Evolutionary conservation across 92 coral and sea anemone species (phyloP).

Genomic region (Epizoanthus illoricatus): DNA sequence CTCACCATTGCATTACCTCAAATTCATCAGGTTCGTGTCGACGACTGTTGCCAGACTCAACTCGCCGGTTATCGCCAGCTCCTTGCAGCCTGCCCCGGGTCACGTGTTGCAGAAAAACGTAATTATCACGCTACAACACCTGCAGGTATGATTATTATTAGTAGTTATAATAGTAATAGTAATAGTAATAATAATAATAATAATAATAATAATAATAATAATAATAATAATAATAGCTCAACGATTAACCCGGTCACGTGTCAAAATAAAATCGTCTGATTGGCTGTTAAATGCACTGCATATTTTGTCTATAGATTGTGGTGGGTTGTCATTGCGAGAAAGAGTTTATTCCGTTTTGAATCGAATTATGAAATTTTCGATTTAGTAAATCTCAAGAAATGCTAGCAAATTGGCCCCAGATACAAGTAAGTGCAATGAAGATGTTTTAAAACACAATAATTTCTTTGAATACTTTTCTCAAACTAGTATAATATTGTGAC

Average conservation of each 20-base stretch:
- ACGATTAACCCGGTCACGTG: neutral
- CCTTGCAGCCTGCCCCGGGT: constrained; percentile 24
- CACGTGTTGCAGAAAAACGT: constrained; percentile 18
- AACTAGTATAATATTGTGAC: too few species aligned
- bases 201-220: neutral
- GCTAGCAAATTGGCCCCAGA: too few species aligned
- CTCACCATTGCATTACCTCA: neutral
- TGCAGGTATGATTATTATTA: neutral
- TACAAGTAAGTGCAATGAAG: too few species aligned
- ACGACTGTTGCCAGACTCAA: neutral
- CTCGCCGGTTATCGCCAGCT: constrained; percentile 27
- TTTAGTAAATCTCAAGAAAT: too few species aligned
- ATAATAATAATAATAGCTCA: neutral
- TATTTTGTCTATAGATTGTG: too few species aligned
- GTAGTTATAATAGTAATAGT: neutral
- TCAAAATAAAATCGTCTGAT: too few species aligned
- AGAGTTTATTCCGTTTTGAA: too few species aligned
- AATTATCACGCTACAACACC: constrained; percentile 2
- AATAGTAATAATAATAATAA: neutral
- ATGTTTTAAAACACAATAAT: too few species aligned
- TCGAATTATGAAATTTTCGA: too few species aligned
- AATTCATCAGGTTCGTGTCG: neutral
- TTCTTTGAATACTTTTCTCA: too few species aligned
- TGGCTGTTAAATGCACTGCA: too few species aligned
- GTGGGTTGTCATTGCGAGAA: too few species aligned